Evolutionary conservation across 2,888 invertebrate species (phyloP), one percentile per base, ranked within the genome.

Genomic region (Cosmorhoe ocellata): DNA sequence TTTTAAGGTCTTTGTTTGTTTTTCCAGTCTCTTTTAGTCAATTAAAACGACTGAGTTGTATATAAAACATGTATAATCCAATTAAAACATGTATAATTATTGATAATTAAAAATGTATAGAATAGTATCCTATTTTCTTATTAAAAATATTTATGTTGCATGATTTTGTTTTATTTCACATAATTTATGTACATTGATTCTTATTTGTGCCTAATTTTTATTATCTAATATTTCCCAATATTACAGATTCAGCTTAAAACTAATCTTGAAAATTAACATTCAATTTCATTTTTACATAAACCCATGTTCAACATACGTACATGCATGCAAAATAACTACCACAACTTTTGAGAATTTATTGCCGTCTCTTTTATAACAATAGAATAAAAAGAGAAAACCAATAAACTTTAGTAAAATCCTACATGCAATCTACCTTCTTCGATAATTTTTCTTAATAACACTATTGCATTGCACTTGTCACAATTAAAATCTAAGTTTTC

Each of bases 11-110:
- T 13, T 9, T 31, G 34, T 44, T 41, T 31, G 34, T 44, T 41
- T 11, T 36, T 37, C 22, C 32, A 24, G 30, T 46, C 34, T 40
- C 32, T 36, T 36, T 41, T 37, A 52, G 41, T 42, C 43, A 55
- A 53, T 47, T 46, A 43, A 58, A 57, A 56, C 41, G 53, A 62
- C 59, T 58, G 56, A 61, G 31, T 46, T 63, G 59, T 66, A 51
- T 46, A 61, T 61, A 61, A 52, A 59, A 58, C 7, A 9, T 46
- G 46, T 55, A 48, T 56, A 49, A 51, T 58, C 28, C 31, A 10
- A 18, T 18, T 18, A 36, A 43, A 10, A 46, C 47, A 55, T 52
- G 37, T 53, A 36, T 58, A 41, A 2, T 38, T 41, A 47, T 44
- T 47, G 11, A 30, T 41, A 18, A 33, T 52, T 47, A 12, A 26